Conservation (phyloP, 2,888 invertebrate genomes). For the Chironomus tentans region DNA sequence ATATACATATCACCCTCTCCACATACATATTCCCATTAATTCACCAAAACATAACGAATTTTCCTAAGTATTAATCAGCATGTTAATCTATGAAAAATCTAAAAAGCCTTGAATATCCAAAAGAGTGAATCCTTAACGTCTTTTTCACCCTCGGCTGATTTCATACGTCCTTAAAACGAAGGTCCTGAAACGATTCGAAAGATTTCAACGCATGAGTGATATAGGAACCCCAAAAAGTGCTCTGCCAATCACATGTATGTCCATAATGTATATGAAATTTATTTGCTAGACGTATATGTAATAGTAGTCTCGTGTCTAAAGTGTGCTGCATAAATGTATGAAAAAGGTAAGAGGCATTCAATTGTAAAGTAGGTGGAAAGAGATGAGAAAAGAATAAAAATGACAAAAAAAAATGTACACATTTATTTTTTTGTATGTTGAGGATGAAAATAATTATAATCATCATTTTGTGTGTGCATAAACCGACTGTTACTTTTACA, state of each 20-base stretch:
- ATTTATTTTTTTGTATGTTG: background rate
- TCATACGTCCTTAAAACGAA: background rate
- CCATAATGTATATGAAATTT: background rate
- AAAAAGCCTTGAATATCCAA: too few species aligned
- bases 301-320: constrained; percentile 8
- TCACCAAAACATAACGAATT: background rate
- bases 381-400: background rate
- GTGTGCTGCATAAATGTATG: background rate
- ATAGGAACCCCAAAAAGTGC: background rate
- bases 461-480: constrained; percentile 25
- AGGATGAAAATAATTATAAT: constrained; percentile 27
- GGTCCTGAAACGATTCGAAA: background rate
- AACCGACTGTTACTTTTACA: constrained; percentile 19
- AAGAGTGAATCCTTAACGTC: background rate
- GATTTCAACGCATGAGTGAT: constrained; percentile 24
- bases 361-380: constrained; percentile 21
- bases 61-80: background rate
- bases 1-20: too few species aligned
- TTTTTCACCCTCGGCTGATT: constrained; percentile 2
- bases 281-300: background rate
- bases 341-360: constrained; percentile 2
- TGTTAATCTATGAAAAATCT: too few species aligned
- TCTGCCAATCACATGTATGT: constrained; percentile 16
- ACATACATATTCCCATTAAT: background rate
- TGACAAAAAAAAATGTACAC: background rate